A percentile compares a stretch with the other conserved stretches of the same genome.
These are phyloP conservation scores for Megaceryle torquata DNA, from an alignment of 2,113 vertebrate species.

Conservation along the genomic window DNA sequence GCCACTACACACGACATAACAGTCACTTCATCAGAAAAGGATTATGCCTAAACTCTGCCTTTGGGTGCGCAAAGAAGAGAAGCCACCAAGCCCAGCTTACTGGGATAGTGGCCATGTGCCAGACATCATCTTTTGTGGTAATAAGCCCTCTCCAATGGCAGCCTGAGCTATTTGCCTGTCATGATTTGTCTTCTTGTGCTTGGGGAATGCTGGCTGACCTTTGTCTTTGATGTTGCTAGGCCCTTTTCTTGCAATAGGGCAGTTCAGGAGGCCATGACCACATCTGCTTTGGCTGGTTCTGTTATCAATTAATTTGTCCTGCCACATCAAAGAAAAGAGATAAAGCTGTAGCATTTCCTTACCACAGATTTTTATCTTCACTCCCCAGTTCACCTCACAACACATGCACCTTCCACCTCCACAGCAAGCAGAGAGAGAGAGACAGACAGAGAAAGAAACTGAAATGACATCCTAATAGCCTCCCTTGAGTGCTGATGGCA, in stretches of 20 bases:
- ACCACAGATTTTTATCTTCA: constrained; percentile 68
- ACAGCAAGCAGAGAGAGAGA: constrained; percentile 21
- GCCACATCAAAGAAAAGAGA: constrained; percentile 65
- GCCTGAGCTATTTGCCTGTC: constrained; percentile 55
- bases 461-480: constrained; percentile 61
- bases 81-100: not conserved
- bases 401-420: constrained; percentile 56
- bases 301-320: constrained; percentile 70
- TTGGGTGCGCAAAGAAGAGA: not conserved
- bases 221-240: constrained; percentile 63
- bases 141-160: constrained; percentile 53
- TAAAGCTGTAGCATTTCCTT: constrained; percentile 66
- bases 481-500: constrained; percentile 44
- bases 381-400: constrained; percentile 61
- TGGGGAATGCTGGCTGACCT: constrained; percentile 59
- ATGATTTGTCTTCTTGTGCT: constrained; percentile 55
- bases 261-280: constrained; percentile 66
- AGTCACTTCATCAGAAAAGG: not conserved
- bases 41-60: not conserved
- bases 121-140: constrained; percentile 39
- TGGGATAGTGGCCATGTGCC: constrained; percentile 26
- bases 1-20: not conserved
- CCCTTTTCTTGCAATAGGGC: constrained; percentile 48
- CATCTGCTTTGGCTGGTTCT: constrained; percentile 64
- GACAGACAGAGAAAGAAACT: constrained; percentile 41